A percentile compares a stretch with the other conserved stretches of the same genome.
Conservation (phyloP, 2,888 invertebrate genomes). For the Aphodius sticticus region DNA sequence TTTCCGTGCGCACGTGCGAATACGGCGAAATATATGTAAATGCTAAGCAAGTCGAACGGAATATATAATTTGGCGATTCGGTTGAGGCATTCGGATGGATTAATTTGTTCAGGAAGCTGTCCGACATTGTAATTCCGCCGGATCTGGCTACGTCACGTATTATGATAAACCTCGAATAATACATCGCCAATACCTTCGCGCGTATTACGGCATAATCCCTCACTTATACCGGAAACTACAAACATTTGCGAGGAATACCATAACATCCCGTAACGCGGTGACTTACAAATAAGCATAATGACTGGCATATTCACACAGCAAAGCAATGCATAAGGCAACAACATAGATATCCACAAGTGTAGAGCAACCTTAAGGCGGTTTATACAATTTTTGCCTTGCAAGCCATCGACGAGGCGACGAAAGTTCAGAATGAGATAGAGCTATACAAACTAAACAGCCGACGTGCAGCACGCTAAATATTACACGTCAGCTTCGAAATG, state of each 20-base stretch:
- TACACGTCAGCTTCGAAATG: no score
- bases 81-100: background rate
- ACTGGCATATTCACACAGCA: background rate
- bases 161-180: background rate
- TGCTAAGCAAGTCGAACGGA: background rate
- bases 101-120: constrained; percentile 4
- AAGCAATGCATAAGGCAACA: no score
- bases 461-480: no score
- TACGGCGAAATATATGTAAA: background rate
- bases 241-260: background rate
- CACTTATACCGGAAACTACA: background rate
- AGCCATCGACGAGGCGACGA: no score
- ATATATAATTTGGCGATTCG: background rate
- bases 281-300: background rate
- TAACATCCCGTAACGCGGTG: background rate
- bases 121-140: constrained; percentile 4
- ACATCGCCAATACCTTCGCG: background rate
- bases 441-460: no score
- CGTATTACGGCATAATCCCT: background rate
- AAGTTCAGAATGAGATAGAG: no score
- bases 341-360: no score
- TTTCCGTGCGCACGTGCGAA: background rate
- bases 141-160: background rate
- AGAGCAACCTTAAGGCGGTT: no score
- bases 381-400: no score